These are phyloP conservation scores for Diachrysia chrysitis DNA, from an alignment of 2,888 invertebrate species.

Conservation along the genomic window DNA sequence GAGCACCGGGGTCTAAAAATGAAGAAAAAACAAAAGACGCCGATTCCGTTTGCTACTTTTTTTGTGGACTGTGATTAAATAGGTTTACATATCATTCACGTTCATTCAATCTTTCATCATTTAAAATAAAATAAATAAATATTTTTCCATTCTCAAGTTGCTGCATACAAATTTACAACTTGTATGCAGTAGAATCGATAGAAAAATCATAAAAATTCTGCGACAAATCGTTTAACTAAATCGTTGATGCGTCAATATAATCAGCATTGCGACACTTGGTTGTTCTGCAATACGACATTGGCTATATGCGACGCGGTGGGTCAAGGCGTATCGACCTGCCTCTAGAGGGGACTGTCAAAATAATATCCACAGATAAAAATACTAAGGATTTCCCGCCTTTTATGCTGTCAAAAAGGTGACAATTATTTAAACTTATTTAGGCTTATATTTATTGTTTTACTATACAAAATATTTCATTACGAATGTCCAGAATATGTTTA, in stretches of 20 bases:
- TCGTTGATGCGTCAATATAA: slow-evolving; percentile 10
- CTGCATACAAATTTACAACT: neutral
- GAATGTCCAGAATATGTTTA: too few relatives aligned
- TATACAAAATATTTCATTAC: too few relatives aligned
- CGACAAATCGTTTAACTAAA: neutral
- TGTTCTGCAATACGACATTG: slow-evolving; percentile 67
- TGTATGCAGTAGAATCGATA: neutral
- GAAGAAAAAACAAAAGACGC: too few relatives aligned
- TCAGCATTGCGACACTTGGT: slow-evolving; percentile 65
- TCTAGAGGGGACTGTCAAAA: neutral
- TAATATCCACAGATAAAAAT: neutral
- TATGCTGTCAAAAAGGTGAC: neutral
- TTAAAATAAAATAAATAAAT: too few relatives aligned
- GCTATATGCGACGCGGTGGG: slow-evolving; percentile 47
- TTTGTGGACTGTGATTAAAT: too few relatives aligned
- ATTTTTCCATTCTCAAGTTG: neutral
- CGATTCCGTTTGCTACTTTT: too few relatives aligned
- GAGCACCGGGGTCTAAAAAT: too few relatives aligned
- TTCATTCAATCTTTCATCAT: too few relatives aligned
- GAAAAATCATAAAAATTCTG: neutral
- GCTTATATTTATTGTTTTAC: too few relatives aligned
- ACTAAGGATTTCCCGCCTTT: neutral
- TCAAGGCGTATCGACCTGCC: slow-evolving; percentile 50
- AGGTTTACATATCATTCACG: too few relatives aligned
- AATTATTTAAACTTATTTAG: too few relatives aligned